These are phyloP conservation scores for Pseudococcus longispinus DNA, from an alignment of 2,888 invertebrate species.

Conservation along the genomic window DNA sequence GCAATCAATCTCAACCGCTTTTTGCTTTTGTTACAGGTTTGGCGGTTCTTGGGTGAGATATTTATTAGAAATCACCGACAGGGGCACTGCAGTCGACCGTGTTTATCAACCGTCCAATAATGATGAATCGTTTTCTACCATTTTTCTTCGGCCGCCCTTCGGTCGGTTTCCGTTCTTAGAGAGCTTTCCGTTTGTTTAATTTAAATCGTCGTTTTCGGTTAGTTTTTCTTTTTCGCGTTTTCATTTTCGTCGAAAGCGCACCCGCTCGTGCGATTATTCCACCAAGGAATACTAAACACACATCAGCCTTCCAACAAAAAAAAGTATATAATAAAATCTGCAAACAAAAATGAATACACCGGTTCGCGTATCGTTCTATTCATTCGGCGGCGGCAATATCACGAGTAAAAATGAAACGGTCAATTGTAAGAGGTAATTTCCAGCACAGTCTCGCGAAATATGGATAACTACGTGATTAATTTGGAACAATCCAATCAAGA, in stretches of 20 bases:
- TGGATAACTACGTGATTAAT: slow-evolving; percentile 15
- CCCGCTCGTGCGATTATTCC: not conserved
- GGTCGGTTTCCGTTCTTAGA: not conserved
- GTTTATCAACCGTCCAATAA: slow-evolving; percentile 44
- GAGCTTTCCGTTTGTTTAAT: slow-evolving; percentile 19
- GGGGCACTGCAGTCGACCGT: slow-evolving; percentile 16
- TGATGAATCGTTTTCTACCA: slow-evolving; percentile 34
- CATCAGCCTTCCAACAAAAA: not conserved
- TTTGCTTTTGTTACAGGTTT: slow-evolving; percentile 33
- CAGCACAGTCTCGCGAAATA: not conserved
- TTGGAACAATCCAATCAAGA: slow-evolving; percentile 36
- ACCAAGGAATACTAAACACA: not conserved
- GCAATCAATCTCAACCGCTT: slow-evolving; percentile 23
- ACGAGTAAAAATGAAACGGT: not conserved
- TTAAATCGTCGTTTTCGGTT: slow-evolving; percentile 32
- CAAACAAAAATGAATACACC: not conserved
- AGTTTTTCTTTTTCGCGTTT: not conserved
- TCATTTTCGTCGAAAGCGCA: not conserved
- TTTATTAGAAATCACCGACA: slow-evolving; percentile 45
- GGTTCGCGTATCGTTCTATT: not conserved
- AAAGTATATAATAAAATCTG: not conserved
- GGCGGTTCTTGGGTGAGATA: slow-evolving; percentile 23
- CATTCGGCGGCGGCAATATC: not conserved
- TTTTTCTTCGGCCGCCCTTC: not conserved
- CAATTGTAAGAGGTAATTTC: slow-evolving; percentile 14